These are phyloP conservation scores for Pygoscelis adeliae DNA, from an alignment of 2,113 vertebrate species.

Conservation along the genomic window DNA sequence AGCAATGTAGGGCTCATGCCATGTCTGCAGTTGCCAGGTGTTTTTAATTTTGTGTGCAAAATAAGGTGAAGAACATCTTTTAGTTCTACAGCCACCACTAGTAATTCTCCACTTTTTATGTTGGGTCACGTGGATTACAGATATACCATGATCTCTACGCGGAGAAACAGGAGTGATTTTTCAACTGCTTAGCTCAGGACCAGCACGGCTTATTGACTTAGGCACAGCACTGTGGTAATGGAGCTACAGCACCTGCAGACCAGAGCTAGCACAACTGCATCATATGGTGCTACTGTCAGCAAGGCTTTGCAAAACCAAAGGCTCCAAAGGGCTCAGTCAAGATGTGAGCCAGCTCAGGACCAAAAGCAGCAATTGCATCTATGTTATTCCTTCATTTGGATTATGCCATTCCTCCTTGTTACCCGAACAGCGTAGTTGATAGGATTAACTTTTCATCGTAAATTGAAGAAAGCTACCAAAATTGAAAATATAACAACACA, in stretches of 20 bases:
- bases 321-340: background rate
- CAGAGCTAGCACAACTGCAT: background rate
- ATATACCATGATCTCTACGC: rapidly evolving
- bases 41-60: background rate
- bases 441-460: background rate
- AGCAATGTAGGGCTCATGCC: rapidly evolving
- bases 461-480: background rate
- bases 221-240: background rate
- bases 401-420: background rate
- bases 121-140: background rate
- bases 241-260: background rate
- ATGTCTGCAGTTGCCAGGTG: background rate
- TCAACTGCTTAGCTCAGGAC: background rate
- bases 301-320: background rate
- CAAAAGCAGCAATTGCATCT: background rate
- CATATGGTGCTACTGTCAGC: rapidly evolving
- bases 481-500: background rate
- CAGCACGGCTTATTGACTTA: rapidly evolving
- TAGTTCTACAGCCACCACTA: background rate
- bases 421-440: background rate
- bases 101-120: background rate
- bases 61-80: background rate
- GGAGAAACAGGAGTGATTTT: background rate
- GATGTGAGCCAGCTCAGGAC: background rate
- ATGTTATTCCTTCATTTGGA: background rate